Base-by-base conservation (phyloP, 2,888 invertebrate species). In the Parelbella ahira region DNA sequence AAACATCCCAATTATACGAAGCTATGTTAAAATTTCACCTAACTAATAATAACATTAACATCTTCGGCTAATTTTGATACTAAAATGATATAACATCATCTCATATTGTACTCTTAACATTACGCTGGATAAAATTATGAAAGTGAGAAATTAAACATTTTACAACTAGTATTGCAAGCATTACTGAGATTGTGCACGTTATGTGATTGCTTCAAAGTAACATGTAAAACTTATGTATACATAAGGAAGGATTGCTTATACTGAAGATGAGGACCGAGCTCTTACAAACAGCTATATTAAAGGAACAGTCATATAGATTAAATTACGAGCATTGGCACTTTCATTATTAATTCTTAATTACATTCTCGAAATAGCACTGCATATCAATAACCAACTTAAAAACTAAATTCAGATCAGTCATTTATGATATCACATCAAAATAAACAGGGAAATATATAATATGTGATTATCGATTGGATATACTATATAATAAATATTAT, bases 381-480 rank as follows among this genome's bases (percentile, higher is more conserved):
- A 77, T 79, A 86, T 83, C 71, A 79, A 84, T 83, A 87, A 88
- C 77, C 87, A 88, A 88, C 88, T 88, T 88, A 88, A 84, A 87
- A 88, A 88, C 88, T 88, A 88, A 88, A 86, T 87, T 88, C 88
- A 88, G 88, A 88, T 88, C 88, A 89, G 88, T 88, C 88, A 84
- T 89, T 88, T 87, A 88, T 88, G 88, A 88, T 89, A 89, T 89
- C 89, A 89, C 89, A 89, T 89, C 87, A 88, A 89, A 89, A 88
- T 86, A 89, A 88, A 86, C 79, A 81, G 87, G 86, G 80, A 81
- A 83, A 86, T 87, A 88, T 77, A 86, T 86, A 36, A 23, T 13
- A 83, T 77, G 84, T 83, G 86, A 84, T 84, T 68, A 79, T 81
- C 72, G 79, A 79, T 82, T 81, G 80, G 77, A 77, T 83, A 83